Conservation (phyloP, 2,888 invertebrate genomes). For the Netelia fuscicornis region DNA sequence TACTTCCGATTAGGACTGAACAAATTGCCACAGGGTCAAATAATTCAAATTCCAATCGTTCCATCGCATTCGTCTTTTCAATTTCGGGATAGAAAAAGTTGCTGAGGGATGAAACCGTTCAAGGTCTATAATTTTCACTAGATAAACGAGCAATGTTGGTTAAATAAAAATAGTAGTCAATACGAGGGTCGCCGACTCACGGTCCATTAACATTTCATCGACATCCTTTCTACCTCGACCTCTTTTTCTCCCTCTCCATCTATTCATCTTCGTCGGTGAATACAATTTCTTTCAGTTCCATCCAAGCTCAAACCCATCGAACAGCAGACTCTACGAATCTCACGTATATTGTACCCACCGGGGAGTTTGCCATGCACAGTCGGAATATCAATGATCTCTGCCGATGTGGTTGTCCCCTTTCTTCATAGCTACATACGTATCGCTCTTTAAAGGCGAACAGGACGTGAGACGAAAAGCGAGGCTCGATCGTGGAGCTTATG, state of each 20-base stretch:
- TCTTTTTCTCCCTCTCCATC: not conserved
- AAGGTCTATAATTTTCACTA: slow-evolving; percentile 8
- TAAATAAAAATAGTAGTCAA: slow-evolving; percentile 20
- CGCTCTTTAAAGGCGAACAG: slow-evolving; percentile 47
- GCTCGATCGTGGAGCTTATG: slow-evolving; percentile 46
- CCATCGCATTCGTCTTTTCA: too few species aligned
- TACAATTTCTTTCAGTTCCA: slow-evolving; percentile 48
- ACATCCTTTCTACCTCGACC: slow-evolving; percentile 5
- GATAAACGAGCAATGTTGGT: slow-evolving; percentile 6
- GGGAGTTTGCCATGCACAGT: slow-evolving; percentile 4
- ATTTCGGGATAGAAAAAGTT: not conserved
- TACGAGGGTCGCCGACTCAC: not conserved
- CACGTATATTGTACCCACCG: slow-evolving; percentile 33
- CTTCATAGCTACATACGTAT: slow-evolving; percentile 30
- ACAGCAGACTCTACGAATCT: slow-evolving; percentile 40
- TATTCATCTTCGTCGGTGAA: slow-evolving; percentile 30
- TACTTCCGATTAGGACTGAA: not conserved
- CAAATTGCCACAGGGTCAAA: too few species aligned
- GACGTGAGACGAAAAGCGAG: slow-evolving; percentile 18
- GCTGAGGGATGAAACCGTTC: not conserved
- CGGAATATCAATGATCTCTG: slow-evolving; percentile 60
- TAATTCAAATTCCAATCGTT: too few species aligned
- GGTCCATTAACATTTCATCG: slow-evolving; percentile 48
- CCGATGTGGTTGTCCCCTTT: slow-evolving; percentile 45
- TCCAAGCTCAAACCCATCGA: slow-evolving; percentile 9